phyloP scores from a whole-genome alignment of 2,888 invertebrate genomes.

The Odontocerum albicorne region DNA sequence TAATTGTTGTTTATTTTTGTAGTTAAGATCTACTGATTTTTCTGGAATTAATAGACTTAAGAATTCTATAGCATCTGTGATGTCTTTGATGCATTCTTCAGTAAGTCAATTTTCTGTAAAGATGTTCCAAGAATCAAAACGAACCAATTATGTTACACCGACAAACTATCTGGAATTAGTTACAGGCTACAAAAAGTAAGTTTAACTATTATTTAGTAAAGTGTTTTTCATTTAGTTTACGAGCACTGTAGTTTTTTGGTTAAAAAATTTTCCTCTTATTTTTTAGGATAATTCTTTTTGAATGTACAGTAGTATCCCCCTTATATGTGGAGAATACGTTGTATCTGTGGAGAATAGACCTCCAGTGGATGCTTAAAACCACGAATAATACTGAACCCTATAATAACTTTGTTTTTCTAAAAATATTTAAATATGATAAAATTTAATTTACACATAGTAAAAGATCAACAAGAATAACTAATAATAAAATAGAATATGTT shows the following conservation, averaged over 20 bases:
- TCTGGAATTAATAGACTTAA: slow-evolving; percentile 7
- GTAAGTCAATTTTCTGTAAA: slow-evolving; percentile 70
- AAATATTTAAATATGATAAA: too few relatives aligned
- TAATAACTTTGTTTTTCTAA: too few relatives aligned
- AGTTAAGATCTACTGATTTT: slow-evolving; percentile 13
- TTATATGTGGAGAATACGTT: too few relatives aligned
- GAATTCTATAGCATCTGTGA: slow-evolving; percentile 66
- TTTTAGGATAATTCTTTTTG: too few relatives aligned
- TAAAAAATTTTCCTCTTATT: background rate
- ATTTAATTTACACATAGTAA: too few relatives aligned
- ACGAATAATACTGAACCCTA: too few relatives aligned
- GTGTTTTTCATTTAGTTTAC: background rate
- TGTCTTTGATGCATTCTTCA: slow-evolving; percentile 81
- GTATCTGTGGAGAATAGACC: too few relatives aligned
- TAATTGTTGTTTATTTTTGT: background rate
- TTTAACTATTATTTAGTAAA: too few relatives aligned
- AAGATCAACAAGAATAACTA: too few relatives aligned
- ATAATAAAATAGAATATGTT: too few relatives aligned
- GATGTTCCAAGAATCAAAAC: slow-evolving; percentile 77
- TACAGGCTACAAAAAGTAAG: slow-evolving; percentile 77
- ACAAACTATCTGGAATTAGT: slow-evolving; percentile 87
- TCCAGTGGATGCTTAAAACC: too few relatives aligned
- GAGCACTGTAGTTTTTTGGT: background rate
- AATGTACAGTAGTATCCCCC: too few relatives aligned
- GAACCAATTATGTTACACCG: slow-evolving; percentile 87